These are phyloP conservation scores for Tetragonula clypearis DNA, from an alignment of 1,140 invertebrate genomes.

Conservation along the genomic window DNA sequence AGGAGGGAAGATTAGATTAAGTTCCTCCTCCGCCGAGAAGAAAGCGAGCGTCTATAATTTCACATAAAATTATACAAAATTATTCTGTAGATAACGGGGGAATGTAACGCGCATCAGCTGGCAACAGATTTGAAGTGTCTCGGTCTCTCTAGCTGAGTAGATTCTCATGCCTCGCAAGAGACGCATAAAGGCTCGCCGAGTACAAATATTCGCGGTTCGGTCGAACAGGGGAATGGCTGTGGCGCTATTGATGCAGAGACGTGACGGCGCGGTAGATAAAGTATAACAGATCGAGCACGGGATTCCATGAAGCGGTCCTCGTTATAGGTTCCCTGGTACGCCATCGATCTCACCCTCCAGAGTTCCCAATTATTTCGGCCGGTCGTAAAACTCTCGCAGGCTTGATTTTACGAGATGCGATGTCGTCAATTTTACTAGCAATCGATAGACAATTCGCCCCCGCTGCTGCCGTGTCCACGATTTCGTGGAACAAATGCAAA, in stretches of 20 bases:
- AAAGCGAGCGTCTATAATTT: background rate
- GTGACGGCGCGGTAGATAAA: background rate
- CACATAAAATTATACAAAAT: background rate
- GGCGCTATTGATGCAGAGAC: background rate
- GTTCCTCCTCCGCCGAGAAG: background rate
- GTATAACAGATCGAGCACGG: constrained; percentile 21
- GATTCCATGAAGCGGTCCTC: constrained; percentile 1
- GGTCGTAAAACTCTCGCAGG: constrained; percentile 31
- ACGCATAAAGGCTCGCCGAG: too few relatives aligned
- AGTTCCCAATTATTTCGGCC: constrained; percentile 40
- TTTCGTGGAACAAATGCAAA: constrained; percentile 44
- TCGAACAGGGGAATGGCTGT: background rate
- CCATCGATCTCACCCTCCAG: constrained; percentile 16
- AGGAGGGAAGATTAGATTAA: too few relatives aligned
- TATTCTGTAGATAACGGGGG: background rate
- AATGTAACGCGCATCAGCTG: background rate
- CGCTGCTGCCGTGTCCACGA: constrained; percentile 25
- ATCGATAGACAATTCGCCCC: constrained; percentile 37
- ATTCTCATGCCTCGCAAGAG: background rate
- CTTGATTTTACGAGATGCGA: constrained; percentile 53
- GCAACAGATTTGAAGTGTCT: too few relatives aligned
- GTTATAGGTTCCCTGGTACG: background rate
- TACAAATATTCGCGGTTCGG: background rate
- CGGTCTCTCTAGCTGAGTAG: too few relatives aligned
- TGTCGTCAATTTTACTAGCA: constrained; percentile 47